A percentile compares a stretch with the other conserved stretches of the same genome.
These are phyloP conservation scores for Tyrannus savana DNA, from an alignment of 2,113 vertebrate genomes.

Conservation along the genomic window DNA sequence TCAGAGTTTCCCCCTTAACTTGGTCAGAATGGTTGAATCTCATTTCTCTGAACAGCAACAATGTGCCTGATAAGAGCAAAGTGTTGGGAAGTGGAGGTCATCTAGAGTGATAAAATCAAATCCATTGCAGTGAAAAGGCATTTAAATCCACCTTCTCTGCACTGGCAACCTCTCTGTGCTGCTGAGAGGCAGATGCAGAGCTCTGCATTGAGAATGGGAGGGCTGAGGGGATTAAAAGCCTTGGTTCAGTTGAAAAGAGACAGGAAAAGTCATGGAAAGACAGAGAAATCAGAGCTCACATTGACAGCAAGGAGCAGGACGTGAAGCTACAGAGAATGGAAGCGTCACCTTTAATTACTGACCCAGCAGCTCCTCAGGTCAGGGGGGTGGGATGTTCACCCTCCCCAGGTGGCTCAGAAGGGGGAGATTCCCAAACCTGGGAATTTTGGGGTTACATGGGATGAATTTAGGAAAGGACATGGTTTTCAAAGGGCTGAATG, in stretches of 20 bases:
- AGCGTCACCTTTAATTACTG: neutral
- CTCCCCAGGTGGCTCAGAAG: neutral
- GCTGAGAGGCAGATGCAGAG: neutral
- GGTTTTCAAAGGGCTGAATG: neutral
- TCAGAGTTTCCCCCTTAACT: neutral
- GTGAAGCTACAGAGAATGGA: neutral
- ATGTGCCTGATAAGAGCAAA: neutral
- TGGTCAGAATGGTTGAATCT: neutral
- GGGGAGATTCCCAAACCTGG: neutral
- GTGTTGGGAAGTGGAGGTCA: neutral
- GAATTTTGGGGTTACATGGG: neutral
- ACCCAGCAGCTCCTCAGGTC: neutral
- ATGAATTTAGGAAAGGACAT: neutral
- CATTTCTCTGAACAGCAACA: neutral
- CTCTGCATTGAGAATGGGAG: neutral
- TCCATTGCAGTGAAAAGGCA: neutral
- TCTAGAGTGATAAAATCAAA: neutral
- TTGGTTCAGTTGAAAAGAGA: neutral
- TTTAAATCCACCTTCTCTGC: neutral
- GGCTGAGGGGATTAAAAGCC: neutral
- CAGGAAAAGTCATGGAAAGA: neutral
- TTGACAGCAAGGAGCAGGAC: neutral
- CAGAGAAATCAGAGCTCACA: fast-evolving
- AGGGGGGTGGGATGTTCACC: neutral
- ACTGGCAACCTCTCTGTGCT: neutral